Base-by-base conservation (phyloP, 2,113 vertebrate genomes). In the Cathartes aura region DNA sequence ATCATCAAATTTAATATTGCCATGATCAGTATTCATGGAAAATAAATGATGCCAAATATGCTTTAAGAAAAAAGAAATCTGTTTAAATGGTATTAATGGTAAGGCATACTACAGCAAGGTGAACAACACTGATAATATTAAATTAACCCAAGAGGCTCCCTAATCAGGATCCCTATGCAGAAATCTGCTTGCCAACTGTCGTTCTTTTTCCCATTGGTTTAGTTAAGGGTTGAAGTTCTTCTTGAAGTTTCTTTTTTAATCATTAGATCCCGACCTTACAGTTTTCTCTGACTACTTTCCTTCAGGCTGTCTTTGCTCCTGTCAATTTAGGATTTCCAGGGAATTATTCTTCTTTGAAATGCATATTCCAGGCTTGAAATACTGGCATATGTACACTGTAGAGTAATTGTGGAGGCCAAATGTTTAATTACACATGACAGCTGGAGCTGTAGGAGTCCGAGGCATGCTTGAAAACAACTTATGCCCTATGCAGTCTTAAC, bases 371-470 rank as follows among this genome's bases (percentile, higher is more conserved):
- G 97, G 97, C 98, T 98, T 99, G 98, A 98, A 98, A 98, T 98
- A 98, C 98, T 99, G 99, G 99, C 99, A 99, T 99, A 99, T 99
- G 99, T 99, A 98, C 98, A 98, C 99, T 99, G 99, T 99, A 98
- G 99, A 99, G 99, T 99, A 99, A 99, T 99, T 99, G 99, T 98
- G 98, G 98, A 99, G 99, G 99, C 99, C 99, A 99, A 99, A 99
- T 99, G 99, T 99, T 99, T 99, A 99, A 99, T 99, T 99, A 99
- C 99, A 99, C 99, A 98, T 99, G 99, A 99, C 99, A 99, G 99
- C 99, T 99, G 97, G 97, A 99, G 99, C 99, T 99, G 99, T 98
- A 98, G 99, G 99, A 98, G 98, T 98, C 98, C 98, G 97, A 98
- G 98, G 98, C 96, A 98, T 98, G 98, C 98, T 98, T 98, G 98